Percentiles rank a stretch among this genome's conserved stretches.
These are phyloP conservation scores for Montipora capricornis DNA, from an alignment of 64 coral and sea anemone species.

Conservation along the genomic window DNA sequence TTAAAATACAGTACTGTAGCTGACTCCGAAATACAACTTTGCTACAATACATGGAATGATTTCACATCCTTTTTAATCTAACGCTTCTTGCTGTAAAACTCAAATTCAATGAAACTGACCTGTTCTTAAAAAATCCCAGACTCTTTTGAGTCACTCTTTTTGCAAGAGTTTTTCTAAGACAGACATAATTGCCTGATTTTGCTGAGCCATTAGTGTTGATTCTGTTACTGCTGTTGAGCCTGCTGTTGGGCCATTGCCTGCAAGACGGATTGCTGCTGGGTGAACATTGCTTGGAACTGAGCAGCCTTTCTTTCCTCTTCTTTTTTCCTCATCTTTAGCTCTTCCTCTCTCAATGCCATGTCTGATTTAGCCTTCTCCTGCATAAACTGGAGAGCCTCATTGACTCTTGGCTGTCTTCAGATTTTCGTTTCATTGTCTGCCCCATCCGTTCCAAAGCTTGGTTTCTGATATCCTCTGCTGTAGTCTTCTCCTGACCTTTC, in stretches of 20 bases:
- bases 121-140: conserved; percentile 8
- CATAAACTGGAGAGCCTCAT: conserved; percentile 8
- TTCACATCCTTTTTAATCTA: background rate
- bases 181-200: conserved; percentile 4
- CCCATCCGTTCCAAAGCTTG: background rate
- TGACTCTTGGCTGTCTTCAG: background rate
- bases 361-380: conserved; percentile 7
- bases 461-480: conserved; percentile 8
- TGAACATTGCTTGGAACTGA: conserved; percentile 8
- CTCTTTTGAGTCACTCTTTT: conserved; percentile 2
- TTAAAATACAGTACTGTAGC: background rate
- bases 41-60: background rate
- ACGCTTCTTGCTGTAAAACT: background rate
- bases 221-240: conserved; percentile 26
- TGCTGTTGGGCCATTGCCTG: conserved; percentile 33
- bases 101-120: background rate
- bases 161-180: background rate
- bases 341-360: background rate
- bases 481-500: conserved; percentile 8
- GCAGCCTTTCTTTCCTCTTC: background rate
- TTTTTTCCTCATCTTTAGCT: conserved; percentile 5
- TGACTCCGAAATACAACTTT: conserved; percentile 6
- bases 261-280: conserved; percentile 10
- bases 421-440: background rate
- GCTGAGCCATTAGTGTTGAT: conserved; percentile 47